phyloP scores from a whole-genome alignment of 2,888 invertebrate species.

The Hedya salicella region DNA sequence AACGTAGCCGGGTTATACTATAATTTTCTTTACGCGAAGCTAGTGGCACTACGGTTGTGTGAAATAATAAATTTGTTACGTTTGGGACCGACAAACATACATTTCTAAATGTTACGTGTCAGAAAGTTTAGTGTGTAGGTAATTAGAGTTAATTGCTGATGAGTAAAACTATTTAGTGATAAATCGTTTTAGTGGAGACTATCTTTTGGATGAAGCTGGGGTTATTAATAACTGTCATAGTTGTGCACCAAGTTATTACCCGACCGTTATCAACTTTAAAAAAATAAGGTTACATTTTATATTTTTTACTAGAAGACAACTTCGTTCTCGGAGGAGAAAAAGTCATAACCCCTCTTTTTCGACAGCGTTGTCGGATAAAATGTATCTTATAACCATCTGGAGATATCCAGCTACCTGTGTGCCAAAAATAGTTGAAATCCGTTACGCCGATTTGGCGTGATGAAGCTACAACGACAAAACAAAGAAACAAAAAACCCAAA shows the following conservation, averaged over 20 bases:
- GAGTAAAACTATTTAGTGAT: conserved; percentile 39
- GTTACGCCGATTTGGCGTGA: too few relatives aligned
- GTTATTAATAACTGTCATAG: conserved; percentile 28
- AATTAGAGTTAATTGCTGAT: conserved; percentile 42
- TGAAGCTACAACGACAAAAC: too few relatives aligned
- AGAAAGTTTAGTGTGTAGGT: conserved; percentile 40
- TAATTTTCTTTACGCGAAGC: conserved; percentile 2
- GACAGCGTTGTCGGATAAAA: too few relatives aligned
- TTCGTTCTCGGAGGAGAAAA: too few relatives aligned
- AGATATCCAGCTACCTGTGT: too few relatives aligned
- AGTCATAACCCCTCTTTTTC: too few relatives aligned
- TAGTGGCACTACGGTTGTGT: conserved; percentile 12
- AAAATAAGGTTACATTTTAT: background rate
- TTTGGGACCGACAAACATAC: conserved; percentile 28
- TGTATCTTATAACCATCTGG: too few relatives aligned
- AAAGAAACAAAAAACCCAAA: too few relatives aligned
- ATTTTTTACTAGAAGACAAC: too few relatives aligned
- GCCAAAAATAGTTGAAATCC: too few relatives aligned
- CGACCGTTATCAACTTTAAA: background rate
- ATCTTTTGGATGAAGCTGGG: conserved; percentile 31
- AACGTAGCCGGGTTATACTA: background rate
- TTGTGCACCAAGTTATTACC: background rate
- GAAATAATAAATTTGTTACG: background rate
- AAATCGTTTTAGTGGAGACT: conserved; percentile 29
- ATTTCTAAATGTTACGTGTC: conserved; percentile 31